Conservation (phyloP, 2,797 vertebrate genomes). For the Callimico goeldii region DNA sequence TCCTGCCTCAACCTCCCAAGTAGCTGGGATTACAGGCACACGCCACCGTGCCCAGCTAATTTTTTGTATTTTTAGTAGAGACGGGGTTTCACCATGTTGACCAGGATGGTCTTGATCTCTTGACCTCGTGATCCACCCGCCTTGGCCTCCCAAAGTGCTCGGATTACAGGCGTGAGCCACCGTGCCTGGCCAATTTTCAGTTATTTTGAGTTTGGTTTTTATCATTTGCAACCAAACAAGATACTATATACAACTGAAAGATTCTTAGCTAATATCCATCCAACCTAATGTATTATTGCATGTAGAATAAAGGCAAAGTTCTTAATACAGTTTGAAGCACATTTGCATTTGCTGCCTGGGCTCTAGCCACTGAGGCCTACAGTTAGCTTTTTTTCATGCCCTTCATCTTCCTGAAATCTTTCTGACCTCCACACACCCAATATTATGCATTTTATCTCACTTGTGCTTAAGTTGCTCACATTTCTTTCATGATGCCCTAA, state of each 20-base stretch:
- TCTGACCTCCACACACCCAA: neutral
- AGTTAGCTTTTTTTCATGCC: neutral
- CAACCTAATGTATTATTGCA: neutral
- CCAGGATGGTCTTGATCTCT: too few species aligned
- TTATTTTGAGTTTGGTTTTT: conserved; percentile 3
- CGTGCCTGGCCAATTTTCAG: neutral
- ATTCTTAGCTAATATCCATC: neutral
- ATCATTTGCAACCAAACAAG: neutral
- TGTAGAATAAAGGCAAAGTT: neutral
- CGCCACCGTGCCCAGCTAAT: too few species aligned
- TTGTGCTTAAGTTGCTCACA: neutral
- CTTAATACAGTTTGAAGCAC: neutral
- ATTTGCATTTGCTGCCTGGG: neutral
- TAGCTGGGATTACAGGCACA: too few species aligned
- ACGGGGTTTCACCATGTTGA: too few species aligned
- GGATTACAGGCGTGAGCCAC: too few species aligned
- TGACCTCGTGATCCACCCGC: too few species aligned
- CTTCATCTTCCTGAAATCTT: neutral
- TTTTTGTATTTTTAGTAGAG: too few species aligned
- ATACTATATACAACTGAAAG: neutral
- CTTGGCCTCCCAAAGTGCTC: too few species aligned
- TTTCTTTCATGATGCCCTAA: neutral
- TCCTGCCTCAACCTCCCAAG: too few species aligned
- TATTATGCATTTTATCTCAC: neutral
- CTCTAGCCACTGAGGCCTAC: neutral